Base-by-base conservation (phyloP, 35 echinoderm and acorn worm genomes). In the Ptychodera flava region DNA sequence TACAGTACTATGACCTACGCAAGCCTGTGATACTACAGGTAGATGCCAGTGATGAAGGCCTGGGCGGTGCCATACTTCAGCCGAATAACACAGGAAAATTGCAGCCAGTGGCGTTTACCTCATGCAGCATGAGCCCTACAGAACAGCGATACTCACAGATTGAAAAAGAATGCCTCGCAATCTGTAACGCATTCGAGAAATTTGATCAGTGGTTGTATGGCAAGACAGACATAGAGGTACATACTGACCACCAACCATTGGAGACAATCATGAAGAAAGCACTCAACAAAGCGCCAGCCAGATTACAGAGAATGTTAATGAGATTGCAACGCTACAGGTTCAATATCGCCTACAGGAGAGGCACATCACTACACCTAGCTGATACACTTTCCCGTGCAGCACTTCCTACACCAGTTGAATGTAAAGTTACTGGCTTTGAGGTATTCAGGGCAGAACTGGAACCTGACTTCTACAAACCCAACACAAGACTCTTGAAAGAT, bases 131-230 rank as follows among this genome's bases (percentile, higher is more conserved):
- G 85, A 86, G 83, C 87, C 27, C 76, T 94, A 10, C 92, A 36
- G 83, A 91, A 78, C 45, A 75, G 1, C 84, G 77, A 15, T 89
- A 91, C 52, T 86, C 93, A 75, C 93, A 92, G 78, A 95, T 95
- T 38, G 82, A 95, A 82, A 91, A 92, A 80, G 93, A 92, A 78
- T 81, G 91, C 78, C 77, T 80, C 0, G 90, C 93, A 16, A 86
- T 95, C 15, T 32, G 76, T 2, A 91, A 89, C 87, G 90, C 89
- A 35, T 95, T 86, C 75, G 77, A 92, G 86, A 88, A 78, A 34
- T 89, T 95, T 52, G 89, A 94, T 31, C 83, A 94, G 37, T 94
- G 85, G 31, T 37, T 95, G 0, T 92, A 78, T 86, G 90, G 93
- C 22, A 91, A 82, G 31, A 2, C 27, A 16, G 27, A 45, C 31